Evolutionary conservation across 2,888 invertebrate genomes (phyloP), one percentile per base, ranked within the genome.

Genomic region (Sarcophaga subvicina): DNA sequence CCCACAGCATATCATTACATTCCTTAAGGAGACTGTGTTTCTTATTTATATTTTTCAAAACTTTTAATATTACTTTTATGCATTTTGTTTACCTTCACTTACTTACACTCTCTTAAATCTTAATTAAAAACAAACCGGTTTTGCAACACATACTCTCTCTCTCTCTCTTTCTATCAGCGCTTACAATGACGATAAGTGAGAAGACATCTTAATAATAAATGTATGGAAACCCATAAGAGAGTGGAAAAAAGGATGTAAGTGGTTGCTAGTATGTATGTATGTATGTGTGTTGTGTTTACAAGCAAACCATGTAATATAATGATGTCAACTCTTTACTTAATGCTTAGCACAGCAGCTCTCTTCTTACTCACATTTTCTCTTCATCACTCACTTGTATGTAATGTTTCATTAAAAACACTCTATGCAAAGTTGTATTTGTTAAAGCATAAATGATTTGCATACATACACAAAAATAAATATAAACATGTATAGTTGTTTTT

Each of bases 251-350:
- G 37, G 37, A 69, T 62, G 69, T 67, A 60, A 67, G 37, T 49
- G 11, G 20, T 27, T 67, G 4, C 67, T 67, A 11, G 37, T 20
- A 12, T 11, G 17, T 69, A 54, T 54, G 62, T 8, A 37, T 81
- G 81, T 63, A 59, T 75, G 67, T 69, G 11, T 69, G 20, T 60
- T 59, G 14, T 27, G 22, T 49, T 12, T 22, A 47, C 20, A 11
- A 47, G 49, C 8, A 8, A 37, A 37, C 37, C 69, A 49, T 49
- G 49, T 37, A 49, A 17, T 66, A 37, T 66, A 66, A 27, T 27
- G 14, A 66, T 6, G 64, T 66, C 25, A 27, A 66, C 10, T 27
- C 17, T 47, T 20, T 17, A 27, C 3, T 71, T 17, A 37, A 10
- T 71, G 27, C 8, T 37, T 37, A 37, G 37, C 8, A 37, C 37